Base-by-base conservation (phyloP, 2,113 vertebrate genomes). In the Larimichthys crocea region DNA sequence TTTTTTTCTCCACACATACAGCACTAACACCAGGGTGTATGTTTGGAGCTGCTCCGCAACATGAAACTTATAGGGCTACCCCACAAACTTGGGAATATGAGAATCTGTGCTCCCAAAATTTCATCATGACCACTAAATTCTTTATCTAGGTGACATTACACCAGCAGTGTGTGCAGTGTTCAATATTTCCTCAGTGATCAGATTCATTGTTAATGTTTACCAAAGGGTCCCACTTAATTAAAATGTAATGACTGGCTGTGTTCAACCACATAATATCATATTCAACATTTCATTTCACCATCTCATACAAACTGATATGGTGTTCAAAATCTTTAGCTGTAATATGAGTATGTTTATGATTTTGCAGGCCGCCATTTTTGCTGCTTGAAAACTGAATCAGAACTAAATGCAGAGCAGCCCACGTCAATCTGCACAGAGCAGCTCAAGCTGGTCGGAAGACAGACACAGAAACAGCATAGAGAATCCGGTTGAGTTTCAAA, bases 11-110 rank as follows among this genome's bases (percentile, higher is more conserved):
- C 17, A 6, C 77, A 79, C 40, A 69, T 55, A 24, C 1, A 79
- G 35, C 15, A 0, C 16, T 46, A 11, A 52, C 0, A 55, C 4
- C 9, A 60, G n/a, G 12, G 22, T 31, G 26, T 42, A 74, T 19
- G 9, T n/a, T 67, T 67, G 49, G 68, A 62, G 73, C 52, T 53
- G 42, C 60, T 72, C 22, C 60, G 11, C 24, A 50, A 46, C 48
- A 8, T 59, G 1, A 75, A 66, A 24, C n/a, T 10, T 14, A 46
- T 10, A 40, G 35, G 40, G 56, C 48, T 4, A 8, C 22, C 24
- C 15, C 46, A 35, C 20, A 46, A 53, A 52, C 17, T n/a, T 46
- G 50, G 22, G 7, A 69, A 59, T 40, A 59, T 31, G 42, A 55
- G 17, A 71, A 59, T 64, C 46, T 26, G 9, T 20, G 14, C 56